phyloP scores from a whole-genome alignment of 2,888 invertebrate genomes.

The Zaprionus bogoriensis region DNA sequence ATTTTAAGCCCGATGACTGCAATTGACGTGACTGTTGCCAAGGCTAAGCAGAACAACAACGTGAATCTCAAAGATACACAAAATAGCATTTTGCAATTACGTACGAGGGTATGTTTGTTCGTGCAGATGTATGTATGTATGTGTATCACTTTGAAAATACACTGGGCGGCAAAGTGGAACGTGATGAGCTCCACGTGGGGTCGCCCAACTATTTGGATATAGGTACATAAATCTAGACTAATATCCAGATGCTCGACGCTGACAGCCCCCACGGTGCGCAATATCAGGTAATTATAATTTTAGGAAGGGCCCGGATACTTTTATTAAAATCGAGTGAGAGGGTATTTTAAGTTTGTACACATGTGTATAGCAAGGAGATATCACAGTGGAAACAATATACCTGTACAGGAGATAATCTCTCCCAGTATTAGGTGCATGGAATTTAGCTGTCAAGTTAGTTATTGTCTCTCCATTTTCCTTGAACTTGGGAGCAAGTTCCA shows the following conservation, averaged over 20 bases:
- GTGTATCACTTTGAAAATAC: conserved; percentile 17
- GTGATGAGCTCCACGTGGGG: conserved; percentile 49
- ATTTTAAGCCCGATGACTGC: conserved; percentile 22
- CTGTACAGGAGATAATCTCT: no score
- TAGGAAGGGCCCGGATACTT: conserved; percentile 51
- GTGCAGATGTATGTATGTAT: not conserved
- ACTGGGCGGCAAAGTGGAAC: conserved; percentile 31
- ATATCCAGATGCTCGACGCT: conserved; percentile 37
- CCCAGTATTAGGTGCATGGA: no score
- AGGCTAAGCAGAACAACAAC: conserved; percentile 30
- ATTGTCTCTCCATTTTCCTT: not conserved
- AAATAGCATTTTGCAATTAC: conserved; percentile 30
- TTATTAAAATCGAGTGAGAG: no score
- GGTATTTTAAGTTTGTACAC: no score
- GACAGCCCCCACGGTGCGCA: conserved; percentile 32
- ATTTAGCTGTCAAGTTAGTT: no score
- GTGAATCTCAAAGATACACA: conserved; percentile 36
- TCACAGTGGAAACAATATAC: no score
- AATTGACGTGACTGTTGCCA: conserved; percentile 39
- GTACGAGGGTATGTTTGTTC: not conserved
- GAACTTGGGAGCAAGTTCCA: conserved; percentile 26
- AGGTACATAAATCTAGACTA: conserved; percentile 26
- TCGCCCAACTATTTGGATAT: conserved; percentile 45
- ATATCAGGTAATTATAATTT: conserved; percentile 58
- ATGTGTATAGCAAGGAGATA: no score